Base-by-base conservation (phyloP, 2,888 invertebrate genomes). In the Galeopsomyia nigrocyanea region DNA sequence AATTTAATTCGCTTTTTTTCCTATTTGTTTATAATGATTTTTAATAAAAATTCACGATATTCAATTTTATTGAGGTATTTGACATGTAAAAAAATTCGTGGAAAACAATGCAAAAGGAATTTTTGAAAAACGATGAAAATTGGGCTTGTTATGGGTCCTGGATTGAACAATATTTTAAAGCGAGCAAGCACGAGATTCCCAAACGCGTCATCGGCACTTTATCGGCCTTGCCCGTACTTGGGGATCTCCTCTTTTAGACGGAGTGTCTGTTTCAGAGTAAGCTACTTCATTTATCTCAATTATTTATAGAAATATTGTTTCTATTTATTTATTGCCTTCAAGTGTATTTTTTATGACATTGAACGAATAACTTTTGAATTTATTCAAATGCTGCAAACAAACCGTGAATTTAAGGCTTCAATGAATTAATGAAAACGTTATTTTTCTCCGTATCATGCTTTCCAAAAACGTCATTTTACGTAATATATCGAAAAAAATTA, bases 121-220 rank as follows among this genome's bases (percentile, higher is more conserved):
- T 71, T 71, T 71, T 65, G 39, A 19, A 61, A 63, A 67, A 58
- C 2, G 0, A 50, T 26, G n/a, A 58, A 58, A 70, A 51, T 46
- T 51, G 17, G 6, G 9, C 5, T 22, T 3, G 50, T n/a, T 22
- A 64, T 51, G n/a, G n/a, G 71, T 5, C 6, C 22, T 46, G 13
- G 47, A n/a, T 39, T 61, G 5, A 21, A 5, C 50, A 66, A 62
- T 66, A 71, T 71, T 71, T 50, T 71, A 50, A 66, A 56, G 3
- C 39, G 17, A 14, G 17, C 51, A 19, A 21, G n/a, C 53, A n/a
- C 31, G 58, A 17, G 53, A 53, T 26, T 66, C 21, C 31, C 19
- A 3, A 22, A 56, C 53, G 60, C 61, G 60, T 46, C 60, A 22
- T 39, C 39, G 39, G 39, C 14, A 22, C 63, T 66, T 39, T 65